Conservation (phyloP, 2,113 vertebrate genomes). For the Xenus cinereus region DNA sequence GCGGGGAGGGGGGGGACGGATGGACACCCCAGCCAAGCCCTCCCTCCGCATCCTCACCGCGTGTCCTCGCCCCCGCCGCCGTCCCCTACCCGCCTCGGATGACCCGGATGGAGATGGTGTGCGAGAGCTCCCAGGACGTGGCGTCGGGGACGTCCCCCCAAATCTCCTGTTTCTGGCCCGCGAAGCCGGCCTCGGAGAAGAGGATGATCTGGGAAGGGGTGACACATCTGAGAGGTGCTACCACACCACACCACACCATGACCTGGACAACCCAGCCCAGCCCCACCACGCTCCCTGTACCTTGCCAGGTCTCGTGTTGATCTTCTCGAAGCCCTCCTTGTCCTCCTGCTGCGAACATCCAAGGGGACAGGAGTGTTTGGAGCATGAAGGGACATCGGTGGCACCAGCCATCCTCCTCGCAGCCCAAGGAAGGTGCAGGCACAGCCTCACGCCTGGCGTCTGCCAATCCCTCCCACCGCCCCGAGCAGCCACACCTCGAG, state of each 20-base stretch:
- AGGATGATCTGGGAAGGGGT: conserved; percentile 80
- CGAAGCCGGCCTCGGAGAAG: conserved; percentile 80
- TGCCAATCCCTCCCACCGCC: neutral
- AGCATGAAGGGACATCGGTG: rapidly evolving
- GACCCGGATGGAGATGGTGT: conserved; percentile 85
- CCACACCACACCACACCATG: rapidly evolving
- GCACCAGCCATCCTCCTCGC: neutral
- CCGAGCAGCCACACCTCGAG: conserved; percentile 40
- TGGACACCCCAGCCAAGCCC: rapidly evolving
- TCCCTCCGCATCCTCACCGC: rapidly evolving
- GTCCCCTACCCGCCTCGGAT: conserved; percentile 88
- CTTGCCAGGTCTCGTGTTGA: conserved; percentile 92
- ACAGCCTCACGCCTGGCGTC: neutral
- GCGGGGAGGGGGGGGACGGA: rapidly evolving
- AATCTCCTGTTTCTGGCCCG: conserved; percentile 82
- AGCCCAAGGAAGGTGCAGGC: neutral
- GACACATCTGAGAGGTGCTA: neutral
- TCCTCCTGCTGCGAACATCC: conserved; percentile 67
- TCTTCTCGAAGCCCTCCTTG: conserved; percentile 81
- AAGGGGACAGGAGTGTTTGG: neutral
- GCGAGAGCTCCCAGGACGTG: conserved; percentile 81
- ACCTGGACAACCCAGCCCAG: rapidly evolving
- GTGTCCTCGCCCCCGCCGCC: rapidly evolving
- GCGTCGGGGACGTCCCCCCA: conserved; percentile 79
- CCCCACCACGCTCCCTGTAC: conserved; percentile 53